These are phyloP conservation scores for Periparus ater DNA, from an alignment of 2,797 vertebrate species.

Conservation along the genomic window DNA sequence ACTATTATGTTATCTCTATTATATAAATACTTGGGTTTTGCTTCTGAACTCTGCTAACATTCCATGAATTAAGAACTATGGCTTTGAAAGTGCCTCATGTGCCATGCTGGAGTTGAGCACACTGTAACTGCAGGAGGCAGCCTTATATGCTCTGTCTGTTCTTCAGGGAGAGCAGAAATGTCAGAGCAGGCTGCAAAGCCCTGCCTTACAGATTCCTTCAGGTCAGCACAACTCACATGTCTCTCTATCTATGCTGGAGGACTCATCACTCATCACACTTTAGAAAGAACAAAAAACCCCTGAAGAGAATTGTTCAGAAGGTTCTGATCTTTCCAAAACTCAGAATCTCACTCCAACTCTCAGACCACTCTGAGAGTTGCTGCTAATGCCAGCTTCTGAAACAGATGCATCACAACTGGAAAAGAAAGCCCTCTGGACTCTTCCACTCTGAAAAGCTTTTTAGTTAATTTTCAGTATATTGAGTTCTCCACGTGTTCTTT, in stretches of 20 bases:
- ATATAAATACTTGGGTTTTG: not conserved
- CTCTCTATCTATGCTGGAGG: not conserved
- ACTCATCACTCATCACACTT: not conserved
- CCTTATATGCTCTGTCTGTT: not conserved
- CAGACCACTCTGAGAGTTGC: not conserved
- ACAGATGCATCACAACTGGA: not conserved
- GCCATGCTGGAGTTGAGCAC: not conserved
- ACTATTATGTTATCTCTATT: not conserved
- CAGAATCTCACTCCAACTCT: not conserved
- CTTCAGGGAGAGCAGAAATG: not conserved
- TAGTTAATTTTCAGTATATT: not conserved
- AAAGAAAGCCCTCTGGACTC: not conserved
- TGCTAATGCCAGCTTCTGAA: not conserved
- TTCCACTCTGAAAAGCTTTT: not conserved
- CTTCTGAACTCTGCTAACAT: not conserved
- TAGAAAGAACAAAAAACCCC: not conserved
- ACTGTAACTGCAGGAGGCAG: not conserved
- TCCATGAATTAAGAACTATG: not conserved
- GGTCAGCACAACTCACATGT: not conserved
- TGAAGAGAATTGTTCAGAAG: not conserved
- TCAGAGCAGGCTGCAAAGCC: not conserved
- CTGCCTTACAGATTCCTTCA: not conserved
- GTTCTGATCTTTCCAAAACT: not conserved
- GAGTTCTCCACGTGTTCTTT: not conserved
- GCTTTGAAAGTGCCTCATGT: not conserved